phyloP scores from a whole-genome alignment of 2,797 vertebrate species.

The Anguilla megastoma region DNA sequence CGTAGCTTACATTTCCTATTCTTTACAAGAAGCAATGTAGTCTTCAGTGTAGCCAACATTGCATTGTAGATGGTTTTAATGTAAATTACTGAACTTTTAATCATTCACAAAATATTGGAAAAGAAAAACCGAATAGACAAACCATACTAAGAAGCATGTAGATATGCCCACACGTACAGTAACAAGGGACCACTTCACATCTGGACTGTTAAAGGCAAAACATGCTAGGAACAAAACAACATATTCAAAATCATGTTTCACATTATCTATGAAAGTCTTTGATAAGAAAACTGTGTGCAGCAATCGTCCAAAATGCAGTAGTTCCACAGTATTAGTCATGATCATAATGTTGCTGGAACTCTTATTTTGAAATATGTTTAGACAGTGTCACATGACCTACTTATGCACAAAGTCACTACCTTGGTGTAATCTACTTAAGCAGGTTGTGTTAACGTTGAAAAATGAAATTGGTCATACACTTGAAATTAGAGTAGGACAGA shows the following conservation, averaged over 20 bases:
- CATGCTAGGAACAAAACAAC: background rate
- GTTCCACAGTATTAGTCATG: background rate
- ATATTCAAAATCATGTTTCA: background rate
- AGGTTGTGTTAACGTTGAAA: background rate
- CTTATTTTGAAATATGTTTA: background rate
- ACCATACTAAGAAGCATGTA: background rate
- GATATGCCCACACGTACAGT: background rate
- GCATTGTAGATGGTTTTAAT: background rate
- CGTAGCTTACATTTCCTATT: background rate
- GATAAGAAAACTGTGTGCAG: background rate
- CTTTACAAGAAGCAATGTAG: background rate
- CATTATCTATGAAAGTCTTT: background rate
- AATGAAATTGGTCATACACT: background rate
- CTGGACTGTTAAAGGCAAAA: background rate
- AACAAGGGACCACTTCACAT: background rate
- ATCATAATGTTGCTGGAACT: background rate
- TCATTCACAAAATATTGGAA: background rate
- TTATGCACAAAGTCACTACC: background rate
- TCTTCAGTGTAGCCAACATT: background rate
- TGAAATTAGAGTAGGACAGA: background rate
- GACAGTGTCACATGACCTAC: background rate
- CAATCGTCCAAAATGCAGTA: background rate
- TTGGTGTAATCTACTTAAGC: background rate
- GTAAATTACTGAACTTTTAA: background rate
- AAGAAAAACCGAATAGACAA: background rate